phyloP scores from a whole-genome alignment of 2,113 vertebrate species.

The Melanocharis versteri region DNA sequence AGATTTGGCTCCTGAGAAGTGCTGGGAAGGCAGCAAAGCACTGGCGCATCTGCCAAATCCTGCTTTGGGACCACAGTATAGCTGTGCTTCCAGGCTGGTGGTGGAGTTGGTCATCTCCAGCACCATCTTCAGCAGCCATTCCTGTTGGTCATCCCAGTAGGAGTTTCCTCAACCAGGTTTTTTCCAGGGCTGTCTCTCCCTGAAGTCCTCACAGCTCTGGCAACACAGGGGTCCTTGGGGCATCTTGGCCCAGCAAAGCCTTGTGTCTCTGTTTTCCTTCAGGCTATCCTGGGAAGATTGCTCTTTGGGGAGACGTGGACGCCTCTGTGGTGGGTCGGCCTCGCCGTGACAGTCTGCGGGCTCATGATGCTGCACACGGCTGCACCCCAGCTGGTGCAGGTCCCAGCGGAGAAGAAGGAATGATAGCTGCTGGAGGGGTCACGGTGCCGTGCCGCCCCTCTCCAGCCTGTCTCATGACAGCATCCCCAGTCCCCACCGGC shows the following conservation, averaged over 20 bases:
- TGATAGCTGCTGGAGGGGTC: background rate
- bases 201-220: background rate
- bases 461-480: rapidly evolving
- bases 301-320: slow-evolving; percentile 86
- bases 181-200: background rate
- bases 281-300: slow-evolving; percentile 88
- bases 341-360: slow-evolving; percentile 82
- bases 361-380: slow-evolving; percentile 83
- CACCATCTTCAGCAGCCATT: background rate
- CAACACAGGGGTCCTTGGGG: background rate
- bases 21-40: background rate
- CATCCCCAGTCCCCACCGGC: rapidly evolving
- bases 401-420: slow-evolving; percentile 52
- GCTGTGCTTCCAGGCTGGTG: background rate
- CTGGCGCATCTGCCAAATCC: rapidly evolving
- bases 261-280: background rate
- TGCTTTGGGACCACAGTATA: background rate
- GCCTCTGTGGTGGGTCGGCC: slow-evolving; percentile 89
- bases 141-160: background rate
- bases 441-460: rapidly evolving
- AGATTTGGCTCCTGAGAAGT: background rate
- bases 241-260: background rate
- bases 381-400: slow-evolving; percentile 38
- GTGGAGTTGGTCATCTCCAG: background rate
- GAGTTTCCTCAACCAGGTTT: background rate